Base-by-base conservation (phyloP, 2,888 invertebrate species). In the Frankliniella fusca region DNA sequence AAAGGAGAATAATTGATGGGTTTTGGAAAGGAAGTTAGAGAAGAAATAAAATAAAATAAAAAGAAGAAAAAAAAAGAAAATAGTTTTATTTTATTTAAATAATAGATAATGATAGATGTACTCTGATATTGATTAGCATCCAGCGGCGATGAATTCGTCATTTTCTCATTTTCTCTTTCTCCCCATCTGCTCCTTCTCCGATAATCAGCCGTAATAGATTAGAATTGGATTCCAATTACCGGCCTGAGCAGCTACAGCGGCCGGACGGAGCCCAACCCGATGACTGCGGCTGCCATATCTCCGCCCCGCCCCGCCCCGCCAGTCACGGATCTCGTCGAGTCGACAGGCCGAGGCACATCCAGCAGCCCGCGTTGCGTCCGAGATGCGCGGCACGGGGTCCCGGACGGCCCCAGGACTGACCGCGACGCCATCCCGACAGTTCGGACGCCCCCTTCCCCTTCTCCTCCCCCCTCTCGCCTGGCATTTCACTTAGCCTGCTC, bases 141-240 rank as follows among this genome's bases (percentile, higher is more conserved):
- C 23, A n/a, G 70, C 61, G 61, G 61, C 27, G 70, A 76, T n/a
- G n/a, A 76, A 76, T 76, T 76, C 70, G 70, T 76, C 27, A 76
- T 76, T 76, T 23, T 76, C 70, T n/a, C n/a, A n/a, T n/a, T 76
- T 76, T 76, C 27, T 27, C 70, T 23, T n/a, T n/a, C n/a, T n/a
- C n/a, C n/a, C n/a, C n/a, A n/a, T n/a, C 12, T 61, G 23, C 70
- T 38, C 27, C 70, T 27, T 23, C 12, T 61, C 70, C 70, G 70
- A 76, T 76, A 76, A 76, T 76, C 70, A 76, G 23, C 70, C 70
- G 23, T 76, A 76, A 76, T 76, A 76, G 70, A 76, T 76, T 76
- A 76, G 70, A 76, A 76, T 76, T 76, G 70, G 70, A 76, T 27
- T 76, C 70, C 70, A 76, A 76, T 76, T 76, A 27, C 70, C 12